Conservation (phyloP, 2,888 invertebrate species). For the Rugalucina vietnamica region DNA sequence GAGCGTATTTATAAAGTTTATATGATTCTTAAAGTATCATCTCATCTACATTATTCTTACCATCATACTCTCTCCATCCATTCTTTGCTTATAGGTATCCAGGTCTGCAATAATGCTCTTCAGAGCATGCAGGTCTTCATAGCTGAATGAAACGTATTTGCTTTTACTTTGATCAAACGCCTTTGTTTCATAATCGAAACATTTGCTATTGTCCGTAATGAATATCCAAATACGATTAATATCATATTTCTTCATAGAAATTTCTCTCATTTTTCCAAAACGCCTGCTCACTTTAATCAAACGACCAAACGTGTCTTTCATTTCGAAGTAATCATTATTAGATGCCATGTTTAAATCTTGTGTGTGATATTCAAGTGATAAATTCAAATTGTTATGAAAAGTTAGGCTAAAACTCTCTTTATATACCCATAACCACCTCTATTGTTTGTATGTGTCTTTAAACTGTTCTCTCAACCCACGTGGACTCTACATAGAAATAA, state of each 20-base stretch:
- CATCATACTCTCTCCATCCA: background rate
- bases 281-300: background rate
- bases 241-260: background rate
- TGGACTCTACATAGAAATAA: no score
- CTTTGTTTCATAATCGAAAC: background rate
- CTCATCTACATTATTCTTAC: no score
- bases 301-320: background rate
- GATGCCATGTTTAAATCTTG: background rate
- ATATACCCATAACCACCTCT: no score
- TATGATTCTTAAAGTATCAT: no score
- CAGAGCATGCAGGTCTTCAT: background rate
- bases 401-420: no score
- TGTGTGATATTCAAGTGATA: no score
- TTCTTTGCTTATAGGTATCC: background rate
- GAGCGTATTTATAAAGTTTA: no score
- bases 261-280: background rate
- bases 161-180: background rate
- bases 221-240: background rate
- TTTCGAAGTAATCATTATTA: background rate
- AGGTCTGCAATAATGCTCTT: background rate
- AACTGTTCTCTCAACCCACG: no score
- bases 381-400: no score
- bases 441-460: no score
- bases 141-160: background rate
- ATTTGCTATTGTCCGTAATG: background rate